Base-by-base conservation (phyloP, 2,797 vertebrate species). In the Dendrocincla fuliginosa region DNA sequence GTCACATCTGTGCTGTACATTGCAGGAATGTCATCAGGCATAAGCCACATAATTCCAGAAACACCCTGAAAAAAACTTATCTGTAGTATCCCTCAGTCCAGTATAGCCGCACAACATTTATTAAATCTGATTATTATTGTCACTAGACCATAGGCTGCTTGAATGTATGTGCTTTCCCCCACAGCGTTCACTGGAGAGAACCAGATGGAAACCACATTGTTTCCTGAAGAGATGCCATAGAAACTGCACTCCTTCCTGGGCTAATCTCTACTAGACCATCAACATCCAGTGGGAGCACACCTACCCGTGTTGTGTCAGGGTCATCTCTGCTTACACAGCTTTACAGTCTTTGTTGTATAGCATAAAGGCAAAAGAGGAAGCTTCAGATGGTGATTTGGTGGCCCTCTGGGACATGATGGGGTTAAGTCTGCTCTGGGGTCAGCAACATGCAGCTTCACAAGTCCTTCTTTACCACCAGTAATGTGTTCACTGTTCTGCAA, bases 401-500 rank as follows among this genome's bases (percentile, higher is more conserved):
- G 39, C n/a, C 16, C 9, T 9, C 5, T 23, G 44, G 60, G 37
- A 63, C 42, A 74, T 0, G 0, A 8, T 61, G 23, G 49, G 32
- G 7, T 84, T 53, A 73, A 56, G 9, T 28, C n/a, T 56, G 33
- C 11, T 28, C 57, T 84, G 37, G 22, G 11, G 49, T 60, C 52
- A 60, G 3, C 17, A 70, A 8, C 7, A 27, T 3, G 1, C 6
- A 30, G 13, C 27, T 57, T 71, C 46, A 35, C 55, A 89, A 84
- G n/a, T 49, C 17, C 44, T 56, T 55, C 57, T 32, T 42, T 57
- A 33, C 13, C 1, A 1, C 25, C 49, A 68, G 1, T 56, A 37
- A 15, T 22, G 28, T 24, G 47, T 47, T 77, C 67, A 73, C 7
- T 33, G 37, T 27, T 73, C 49, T 49, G 44, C 53, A 84, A 91